These are phyloP conservation scores for Seira musarum DNA, from an alignment of 2,888 invertebrate genomes.

Conservation along the genomic window DNA sequence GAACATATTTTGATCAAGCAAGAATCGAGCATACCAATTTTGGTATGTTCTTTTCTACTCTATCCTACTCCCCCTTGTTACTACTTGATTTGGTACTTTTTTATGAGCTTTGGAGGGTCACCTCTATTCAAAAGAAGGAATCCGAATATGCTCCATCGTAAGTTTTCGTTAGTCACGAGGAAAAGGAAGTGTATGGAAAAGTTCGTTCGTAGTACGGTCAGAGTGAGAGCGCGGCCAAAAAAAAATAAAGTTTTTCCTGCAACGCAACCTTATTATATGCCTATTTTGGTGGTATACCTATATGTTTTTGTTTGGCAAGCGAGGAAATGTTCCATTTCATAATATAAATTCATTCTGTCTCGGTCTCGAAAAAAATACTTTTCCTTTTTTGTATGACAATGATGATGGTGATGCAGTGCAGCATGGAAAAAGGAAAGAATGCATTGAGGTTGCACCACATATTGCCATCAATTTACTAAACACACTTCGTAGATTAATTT, in stretches of 20 bases:
- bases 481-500: slow-evolving; percentile 17
- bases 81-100: slow-evolving; percentile 37
- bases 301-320: slow-evolving; percentile 2
- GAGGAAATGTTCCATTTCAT: background rate
- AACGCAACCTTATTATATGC: background rate
- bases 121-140: slow-evolving; percentile 36
- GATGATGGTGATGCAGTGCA: background rate
- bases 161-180: background rate
- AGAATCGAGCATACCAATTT: slow-evolving; percentile 24
- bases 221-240: slow-evolving; percentile 15
- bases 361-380: background rate
- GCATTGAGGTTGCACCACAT: slow-evolving; percentile 9
- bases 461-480: slow-evolving; percentile 36
- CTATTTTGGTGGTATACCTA: background rate
- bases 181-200: slow-evolving; percentile 4
- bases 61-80: slow-evolving; percentile 27
- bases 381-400: background rate
- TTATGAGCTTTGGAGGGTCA: slow-evolving; percentile 39
- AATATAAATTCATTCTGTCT: slow-evolving; percentile 6
- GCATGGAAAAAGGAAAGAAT: slow-evolving; percentile 9
- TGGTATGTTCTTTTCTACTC: slow-evolving; percentile 19
- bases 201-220: background rate
- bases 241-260: background rate
- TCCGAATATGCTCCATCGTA: slow-evolving; percentile 12
- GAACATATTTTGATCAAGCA: slow-evolving; percentile 26